Evolutionary conservation across 2,797 vertebrate genomes (phyloP), one percentile per base, ranked within the genome.

Genomic region (Acanthurus tractus): DNA sequence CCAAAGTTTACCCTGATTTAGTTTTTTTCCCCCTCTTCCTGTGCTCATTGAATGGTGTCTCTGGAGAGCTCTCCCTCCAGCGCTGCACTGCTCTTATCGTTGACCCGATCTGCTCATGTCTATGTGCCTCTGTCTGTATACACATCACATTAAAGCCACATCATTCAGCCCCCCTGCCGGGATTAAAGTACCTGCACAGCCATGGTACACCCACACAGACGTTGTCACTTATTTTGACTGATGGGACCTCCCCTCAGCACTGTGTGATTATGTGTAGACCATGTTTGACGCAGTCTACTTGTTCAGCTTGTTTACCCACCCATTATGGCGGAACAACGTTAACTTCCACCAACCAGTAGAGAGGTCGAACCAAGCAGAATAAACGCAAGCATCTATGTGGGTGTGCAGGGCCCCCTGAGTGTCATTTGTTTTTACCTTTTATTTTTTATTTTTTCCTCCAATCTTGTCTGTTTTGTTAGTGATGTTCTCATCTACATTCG

Each of bases 401-500:
- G 59, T 74, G 85, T 70, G 66, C 74, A 70, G 59, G 48, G 73
- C 68, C 72, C 29, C 52, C 64, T 29, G 72, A 83, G 76, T 86
- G 83, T 85, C 68, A 74, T 87, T 80, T 86, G 14, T 81, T 78
- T 82, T 29, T 17, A 11, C 25, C 44, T 74, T 72, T 59, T 79
- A 78, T 36, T 55, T 34, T 74, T 72, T 59, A 78, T 77, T 36
- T 55, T 34, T 23, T 69, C 17, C 55, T 46, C 57, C 57, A 46
- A 20, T 61, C 29, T 63, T 45, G 77, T 79, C 67, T 48, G 23
- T 85, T 92, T 89, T 83, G 81, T 94, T 90, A 88, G 80, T 46
- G 45, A 91, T 76, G 49, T 77, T 86, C 82, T 93, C 89, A 93
- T 93, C 91, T 94, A 91, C 89, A 89, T 94, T 88, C 74, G 89